Conservation (phyloP, 2,888 invertebrate species). For the Fabriciana adippe region DNA sequence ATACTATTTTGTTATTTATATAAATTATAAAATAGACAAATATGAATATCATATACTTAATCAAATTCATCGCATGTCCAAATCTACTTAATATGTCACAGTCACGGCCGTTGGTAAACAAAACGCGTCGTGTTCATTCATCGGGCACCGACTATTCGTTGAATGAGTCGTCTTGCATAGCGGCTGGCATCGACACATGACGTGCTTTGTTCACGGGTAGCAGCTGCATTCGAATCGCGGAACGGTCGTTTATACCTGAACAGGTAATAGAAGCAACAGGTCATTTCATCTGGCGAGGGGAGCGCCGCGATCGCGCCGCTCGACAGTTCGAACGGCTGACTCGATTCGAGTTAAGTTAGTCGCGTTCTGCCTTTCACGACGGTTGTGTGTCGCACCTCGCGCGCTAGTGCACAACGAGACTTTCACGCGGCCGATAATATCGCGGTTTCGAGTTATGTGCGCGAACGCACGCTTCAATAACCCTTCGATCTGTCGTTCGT, state of each 20-base stretch:
- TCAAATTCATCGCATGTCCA: conserved; percentile 7
- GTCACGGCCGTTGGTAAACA: conserved; percentile 50
- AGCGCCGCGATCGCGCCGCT: conserved; percentile 50
- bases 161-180: conserved; percentile 60
- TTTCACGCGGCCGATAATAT: conserved; percentile 55
- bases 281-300: conserved; percentile 74
- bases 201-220: conserved; percentile 66
- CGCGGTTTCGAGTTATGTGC: conserved; percentile 70
- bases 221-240: conserved; percentile 69
- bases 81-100: conserved; percentile 11
- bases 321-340: conserved; percentile 43
- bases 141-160: conserved; percentile 50
- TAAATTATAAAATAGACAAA: not conserved
- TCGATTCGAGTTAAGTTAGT: conserved; percentile 53
- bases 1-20: not conserved
- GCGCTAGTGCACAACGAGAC: conserved; percentile 49
- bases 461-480: conserved; percentile 68
- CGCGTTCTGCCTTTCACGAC: conserved; percentile 52
- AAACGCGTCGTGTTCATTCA: conserved; percentile 70
- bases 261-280: conserved; percentile 81
- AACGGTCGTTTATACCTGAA: conserved; percentile 71
- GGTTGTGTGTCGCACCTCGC: conserved; percentile 50
- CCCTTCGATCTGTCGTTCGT: conserved; percentile 57
- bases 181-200: conserved; percentile 60
- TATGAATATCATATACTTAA: not conserved